Base-by-base conservation (phyloP, 23 tunicate genomes). In the Trididemnum nubilum region DNA sequence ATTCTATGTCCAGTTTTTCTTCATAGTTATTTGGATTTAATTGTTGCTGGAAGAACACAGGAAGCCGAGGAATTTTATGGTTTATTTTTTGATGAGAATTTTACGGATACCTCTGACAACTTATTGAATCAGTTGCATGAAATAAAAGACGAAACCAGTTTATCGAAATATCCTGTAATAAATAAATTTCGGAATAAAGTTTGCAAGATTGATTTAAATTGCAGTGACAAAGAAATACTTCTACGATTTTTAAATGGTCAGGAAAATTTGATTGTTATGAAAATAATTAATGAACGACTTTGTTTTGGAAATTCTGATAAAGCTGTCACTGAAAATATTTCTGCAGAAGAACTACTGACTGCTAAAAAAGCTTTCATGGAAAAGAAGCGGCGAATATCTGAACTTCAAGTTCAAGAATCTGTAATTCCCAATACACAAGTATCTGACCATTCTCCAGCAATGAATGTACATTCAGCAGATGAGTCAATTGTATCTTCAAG, bases 231-330 rank as follows among this genome's bases (percentile, higher is more conserved):
- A 71, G 23, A 82, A 15, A 9, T 70, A 12, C 50, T 82, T 1
- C 23, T 66, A n/a, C 35, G 86, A 32, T 70, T 66, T 82, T 50
- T 82, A 30, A 59, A 70, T 70, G 78, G 61, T 7, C 86, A 82
- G 51, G 69, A 36, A 29, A 50, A 82, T 50, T 51, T 88, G 50
- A 28, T 82, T 0, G 23, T 88, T 0, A 32, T 82, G 58, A 88
- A 88, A 67, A 34, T 88, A 50, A 2, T 88, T 21, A 82, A 81
- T 82, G 87, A 83, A 33, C 51, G 81, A 1, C 35, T 88, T 51
- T 35, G 23, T 63, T 22, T 87, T 37, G 34, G 28, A 38, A 81
- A 70, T 34, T 30, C 64, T 21, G 76, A 81, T 29, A 5, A 37
- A 21, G 25, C 4, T 19, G 2, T 37, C 21, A 9, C 24, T 3